phyloP scores from a whole-genome alignment of 2,113 vertebrate species.

The Peromyscus polionotus region DNA sequence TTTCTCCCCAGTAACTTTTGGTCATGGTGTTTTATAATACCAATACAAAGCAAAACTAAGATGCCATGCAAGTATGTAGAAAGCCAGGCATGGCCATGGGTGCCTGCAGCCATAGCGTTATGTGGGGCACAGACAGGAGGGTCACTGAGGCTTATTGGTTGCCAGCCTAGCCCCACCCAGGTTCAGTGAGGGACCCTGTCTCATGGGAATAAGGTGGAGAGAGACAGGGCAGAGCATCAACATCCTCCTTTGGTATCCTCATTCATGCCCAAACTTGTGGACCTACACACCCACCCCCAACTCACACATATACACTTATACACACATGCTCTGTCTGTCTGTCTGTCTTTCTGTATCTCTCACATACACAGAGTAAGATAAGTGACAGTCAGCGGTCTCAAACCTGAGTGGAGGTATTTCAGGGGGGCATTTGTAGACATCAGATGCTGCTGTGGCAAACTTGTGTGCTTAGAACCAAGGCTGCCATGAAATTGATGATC shows the following conservation, averaged over 20 bases:
- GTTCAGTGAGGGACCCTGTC: neutral
- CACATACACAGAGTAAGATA: neutral
- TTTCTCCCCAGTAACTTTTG: neutral
- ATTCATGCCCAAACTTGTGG: too few species aligned
- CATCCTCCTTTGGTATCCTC: neutral
- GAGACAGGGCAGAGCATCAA: neutral
- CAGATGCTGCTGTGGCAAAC: too few species aligned
- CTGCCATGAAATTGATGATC: neutral
- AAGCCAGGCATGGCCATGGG: neutral
- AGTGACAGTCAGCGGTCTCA: neutral
- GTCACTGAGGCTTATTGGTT: neutral
- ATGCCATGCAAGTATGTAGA: neutral
- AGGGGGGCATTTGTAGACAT: too few species aligned
- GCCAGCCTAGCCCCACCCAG: neutral
- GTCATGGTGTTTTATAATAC: neutral
- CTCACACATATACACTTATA: neutral
- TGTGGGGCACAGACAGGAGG: neutral
- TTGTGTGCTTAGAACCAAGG: neutral
- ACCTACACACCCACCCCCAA: neutral
- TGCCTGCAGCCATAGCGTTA: too few species aligned
- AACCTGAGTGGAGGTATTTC: neutral
- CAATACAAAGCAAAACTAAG: neutral
- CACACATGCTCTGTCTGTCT: too few species aligned
- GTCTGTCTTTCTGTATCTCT: neutral
- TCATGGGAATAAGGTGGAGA: neutral